Conservation (phyloP, 2,113 vertebrate species). For the Boleophthalmus pectinirostris region DNA sequence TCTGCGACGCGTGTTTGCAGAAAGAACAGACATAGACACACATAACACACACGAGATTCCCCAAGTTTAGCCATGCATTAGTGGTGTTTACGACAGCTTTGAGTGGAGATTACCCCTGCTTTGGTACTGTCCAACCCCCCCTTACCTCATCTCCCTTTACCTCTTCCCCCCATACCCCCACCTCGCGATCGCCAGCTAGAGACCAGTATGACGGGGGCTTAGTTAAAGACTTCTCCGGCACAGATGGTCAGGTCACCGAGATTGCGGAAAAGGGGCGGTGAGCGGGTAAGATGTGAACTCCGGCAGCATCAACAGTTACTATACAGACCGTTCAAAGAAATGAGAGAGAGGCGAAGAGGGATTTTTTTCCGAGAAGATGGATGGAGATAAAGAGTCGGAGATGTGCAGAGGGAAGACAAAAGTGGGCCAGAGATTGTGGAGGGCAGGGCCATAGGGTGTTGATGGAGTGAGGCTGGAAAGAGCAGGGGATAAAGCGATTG, state of each 20-base stretch:
- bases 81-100: constrained; percentile 77
- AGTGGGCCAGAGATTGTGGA: constrained; percentile 10
- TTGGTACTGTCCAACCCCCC: not conserved
- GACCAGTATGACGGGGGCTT: constrained; percentile 44
- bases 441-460: constrained; percentile 1
- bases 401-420: constrained; percentile 18
- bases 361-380: constrained; percentile 18
- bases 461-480: not conserved
- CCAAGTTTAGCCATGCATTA: constrained; percentile 77
- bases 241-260: constrained; percentile 67
- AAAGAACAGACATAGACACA: not conserved
- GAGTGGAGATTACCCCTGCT: constrained; percentile 63
- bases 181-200: constrained; percentile 15
- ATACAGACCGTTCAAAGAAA: constrained; percentile 8
- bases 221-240: constrained; percentile 60
- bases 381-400: constrained; percentile 22
- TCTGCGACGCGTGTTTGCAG: constrained; percentile 37
- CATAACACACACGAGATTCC: constrained; percentile 53
- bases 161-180: not conserved
- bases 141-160: not conserved
- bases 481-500: not conserved
- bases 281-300: not conserved
- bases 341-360: constrained; percentile 9
- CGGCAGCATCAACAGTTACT: constrained; percentile 17
- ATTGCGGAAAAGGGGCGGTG: constrained; percentile 20